A percentile compares a stretch with the other conserved stretches of the same genome.
Conservation (phyloP, 2,888 invertebrate genomes). For the Dione juno region DNA sequence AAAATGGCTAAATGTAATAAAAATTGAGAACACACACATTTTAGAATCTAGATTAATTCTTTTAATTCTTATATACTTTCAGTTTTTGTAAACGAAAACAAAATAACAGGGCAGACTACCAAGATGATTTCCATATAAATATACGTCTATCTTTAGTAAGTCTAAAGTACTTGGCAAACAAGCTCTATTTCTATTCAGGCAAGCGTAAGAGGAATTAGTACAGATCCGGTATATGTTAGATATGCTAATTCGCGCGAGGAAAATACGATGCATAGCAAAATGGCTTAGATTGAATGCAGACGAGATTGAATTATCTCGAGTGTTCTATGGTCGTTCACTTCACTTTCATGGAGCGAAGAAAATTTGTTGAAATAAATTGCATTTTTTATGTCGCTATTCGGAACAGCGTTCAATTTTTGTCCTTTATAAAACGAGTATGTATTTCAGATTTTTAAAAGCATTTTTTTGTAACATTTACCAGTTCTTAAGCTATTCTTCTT, state of each 20-base stretch:
- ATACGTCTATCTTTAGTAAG: conserved; percentile 18
- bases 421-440: no score
- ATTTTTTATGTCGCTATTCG: background rate
- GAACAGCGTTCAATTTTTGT: no score
- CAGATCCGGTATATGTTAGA: conserved; percentile 32
- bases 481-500: no score
- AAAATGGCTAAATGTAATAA: no score
- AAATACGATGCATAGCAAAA: conserved; percentile 28
- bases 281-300: conserved; percentile 23
- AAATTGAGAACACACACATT: no score
- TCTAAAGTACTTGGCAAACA: conserved; percentile 32
- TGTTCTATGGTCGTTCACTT: conserved; percentile 16
- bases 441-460: no score
- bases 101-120: background rate
- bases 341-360: conserved; percentile 3
- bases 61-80: no score
- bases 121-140: conserved; percentile 25
- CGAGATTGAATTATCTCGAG: conserved; percentile 24
- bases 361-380: background rate
- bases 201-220: conserved; percentile 36
- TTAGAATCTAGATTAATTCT: no score
- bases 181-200: conserved; percentile 34
- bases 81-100: no score
- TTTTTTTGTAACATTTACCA: no score
- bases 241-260: conserved; percentile 32